phyloP scores from a whole-genome alignment of 2,888 invertebrate species.

The Pandemis corylana region DNA sequence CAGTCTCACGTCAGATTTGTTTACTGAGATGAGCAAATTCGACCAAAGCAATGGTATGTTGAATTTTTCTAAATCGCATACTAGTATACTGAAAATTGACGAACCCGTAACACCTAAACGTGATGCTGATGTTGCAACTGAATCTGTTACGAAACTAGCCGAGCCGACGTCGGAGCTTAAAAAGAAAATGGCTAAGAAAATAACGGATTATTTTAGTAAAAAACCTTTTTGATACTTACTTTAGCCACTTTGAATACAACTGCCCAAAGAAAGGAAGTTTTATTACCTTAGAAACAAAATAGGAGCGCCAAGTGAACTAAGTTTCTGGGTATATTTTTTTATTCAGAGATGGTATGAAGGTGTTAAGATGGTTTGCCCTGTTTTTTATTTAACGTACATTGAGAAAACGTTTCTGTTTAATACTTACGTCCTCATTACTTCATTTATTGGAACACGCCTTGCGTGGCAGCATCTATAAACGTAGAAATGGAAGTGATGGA shows the following conservation, averaged over 20 bases:
- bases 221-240: constrained; percentile 56
- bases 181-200: constrained; percentile 69
- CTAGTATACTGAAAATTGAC: constrained; percentile 31
- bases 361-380: too few species aligned
- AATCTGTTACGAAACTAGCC: constrained; percentile 47
- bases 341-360: too few species aligned
- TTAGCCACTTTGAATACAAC: not conserved
- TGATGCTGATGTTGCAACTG: constrained; percentile 42
- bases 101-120: constrained; percentile 29
- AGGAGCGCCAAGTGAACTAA: not conserved
- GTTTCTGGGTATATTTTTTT: too few species aligned
- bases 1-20: constrained; percentile 50
- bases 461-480: too few species aligned
- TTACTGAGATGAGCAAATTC: constrained; percentile 63
- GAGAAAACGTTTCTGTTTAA: too few species aligned
- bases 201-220: constrained; percentile 76
- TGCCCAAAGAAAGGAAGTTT: not conserved
- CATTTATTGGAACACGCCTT: too few species aligned
- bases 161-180: constrained; percentile 62
- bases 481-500: too few species aligned
- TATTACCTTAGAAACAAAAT: not conserved
- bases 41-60: constrained; percentile 60
- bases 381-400: too few species aligned
- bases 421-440: too few species aligned
- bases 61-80: constrained; percentile 56